phyloP scores from a whole-genome alignment of 2,888 invertebrate genomes.

The Phortica okadai region DNA sequence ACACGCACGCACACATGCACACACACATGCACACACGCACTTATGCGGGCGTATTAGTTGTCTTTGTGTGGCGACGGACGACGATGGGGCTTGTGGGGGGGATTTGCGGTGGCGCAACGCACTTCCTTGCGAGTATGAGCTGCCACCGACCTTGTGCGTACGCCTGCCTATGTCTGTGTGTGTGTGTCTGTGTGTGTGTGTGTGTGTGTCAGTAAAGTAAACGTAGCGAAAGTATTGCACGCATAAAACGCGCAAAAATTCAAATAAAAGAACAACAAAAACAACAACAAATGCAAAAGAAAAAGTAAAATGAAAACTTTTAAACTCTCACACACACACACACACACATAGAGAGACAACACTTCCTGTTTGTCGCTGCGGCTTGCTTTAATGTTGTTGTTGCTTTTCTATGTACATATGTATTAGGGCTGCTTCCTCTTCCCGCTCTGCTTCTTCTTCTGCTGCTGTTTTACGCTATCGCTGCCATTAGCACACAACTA shows the following conservation, averaged over 20 bases:
- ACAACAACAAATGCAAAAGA: neutral
- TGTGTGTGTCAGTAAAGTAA: neutral
- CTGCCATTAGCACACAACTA: no score
- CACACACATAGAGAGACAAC: neutral
- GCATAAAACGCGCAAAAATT: no score
- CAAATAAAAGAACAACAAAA: neutral
- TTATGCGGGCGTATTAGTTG: neutral
- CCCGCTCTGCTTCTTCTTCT: no score
- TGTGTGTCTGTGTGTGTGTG: slow-evolving; percentile 22
- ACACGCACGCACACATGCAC: neutral
- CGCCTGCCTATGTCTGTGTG: neutral
- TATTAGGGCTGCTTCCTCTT: no score
- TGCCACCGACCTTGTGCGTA: neutral
- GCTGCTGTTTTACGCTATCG: no score
- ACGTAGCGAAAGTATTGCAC: no score
- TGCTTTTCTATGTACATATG: no score
- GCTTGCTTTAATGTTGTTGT: no score
- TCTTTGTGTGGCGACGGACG: neutral
- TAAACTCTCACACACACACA: neutral
- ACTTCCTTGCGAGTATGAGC: slow-evolving; percentile 6
- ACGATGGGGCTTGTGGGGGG: neutral
- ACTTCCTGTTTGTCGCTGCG: no score
- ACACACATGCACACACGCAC: neutral
- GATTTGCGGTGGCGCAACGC: slow-evolving; percentile 26
- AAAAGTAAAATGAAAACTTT: neutral